phyloP scores from a whole-genome alignment of 2,797 vertebrate genomes.

The Oreortyx pictus region DNA sequence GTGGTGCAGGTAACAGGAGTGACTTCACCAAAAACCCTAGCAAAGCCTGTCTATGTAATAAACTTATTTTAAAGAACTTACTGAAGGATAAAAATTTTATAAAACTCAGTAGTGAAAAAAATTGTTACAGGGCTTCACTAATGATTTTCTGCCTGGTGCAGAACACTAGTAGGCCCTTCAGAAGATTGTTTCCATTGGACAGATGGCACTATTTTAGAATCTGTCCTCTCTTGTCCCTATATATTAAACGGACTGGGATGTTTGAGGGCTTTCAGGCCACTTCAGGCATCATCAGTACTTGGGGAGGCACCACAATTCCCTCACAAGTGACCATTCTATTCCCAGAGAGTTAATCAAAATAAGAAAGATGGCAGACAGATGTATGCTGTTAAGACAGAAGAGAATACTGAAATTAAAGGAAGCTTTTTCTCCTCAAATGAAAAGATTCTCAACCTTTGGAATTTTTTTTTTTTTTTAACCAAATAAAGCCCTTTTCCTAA shows the following conservation, averaged over 20 bases:
- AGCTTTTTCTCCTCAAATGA: background rate
- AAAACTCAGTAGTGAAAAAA: background rate
- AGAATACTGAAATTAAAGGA: background rate
- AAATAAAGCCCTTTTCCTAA: slow-evolving; percentile 35
- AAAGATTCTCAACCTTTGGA: background rate
- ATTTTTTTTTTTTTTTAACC: background rate
- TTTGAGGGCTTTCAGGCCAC: background rate
- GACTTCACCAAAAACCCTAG: background rate
- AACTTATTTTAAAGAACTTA: background rate
- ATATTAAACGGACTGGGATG: accelerated
- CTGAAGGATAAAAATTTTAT: background rate
- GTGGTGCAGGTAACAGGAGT: background rate
- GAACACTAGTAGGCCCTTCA: background rate
- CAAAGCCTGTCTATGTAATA: background rate
- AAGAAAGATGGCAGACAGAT: background rate
- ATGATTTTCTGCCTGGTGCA: background rate
- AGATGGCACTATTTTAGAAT: background rate
- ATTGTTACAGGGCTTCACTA: background rate
- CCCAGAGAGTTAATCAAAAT: background rate
- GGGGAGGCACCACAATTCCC: background rate
- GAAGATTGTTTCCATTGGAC: background rate
- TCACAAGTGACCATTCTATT: background rate
- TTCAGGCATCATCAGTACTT: background rate
- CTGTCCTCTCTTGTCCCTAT: background rate
- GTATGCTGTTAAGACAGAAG: accelerated